Evolutionary conservation across 2,797 vertebrate genomes (phyloP), one percentile per base, ranked within the genome.

Genomic region (Tinamus major): DNA sequence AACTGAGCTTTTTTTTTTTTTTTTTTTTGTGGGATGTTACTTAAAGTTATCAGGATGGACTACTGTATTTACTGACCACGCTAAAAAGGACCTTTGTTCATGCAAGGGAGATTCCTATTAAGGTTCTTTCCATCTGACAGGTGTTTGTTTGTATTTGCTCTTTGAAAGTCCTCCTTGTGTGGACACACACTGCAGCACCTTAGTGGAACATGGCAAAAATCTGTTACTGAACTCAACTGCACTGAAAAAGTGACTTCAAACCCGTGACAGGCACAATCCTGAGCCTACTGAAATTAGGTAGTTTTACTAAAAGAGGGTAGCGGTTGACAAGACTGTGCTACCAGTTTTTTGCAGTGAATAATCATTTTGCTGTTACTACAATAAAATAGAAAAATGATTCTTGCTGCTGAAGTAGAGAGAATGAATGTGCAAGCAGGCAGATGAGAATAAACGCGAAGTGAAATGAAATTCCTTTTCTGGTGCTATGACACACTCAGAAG

Each of bases 401-500:
- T n/a, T 89, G 49, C 42, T 91, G 63, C 69, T 51, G n/a, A 80
- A 79, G 21, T 33, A 14, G 56, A 76, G 85, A 35, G 39, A 58
- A 16, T 70, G 58, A 88, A 84, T 64, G 53, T 89, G 33, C 63
- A 79, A 75, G 51, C 46, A 89, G 51, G 71, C 33, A 79, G 85
- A 76, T 86, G 53, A 91, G 37, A 6, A 76, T 81, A 90, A 86
- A 84, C 82, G 31, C 41, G 68, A 68, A 92, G 35, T 42, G 48
- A 93, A 92, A 74, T 70, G 1, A 79, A 72, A 68, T 79, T 79
- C 92, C 76, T 90, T 89, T 53, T 81, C 63, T 79, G 67, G 61
- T 79, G 27, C 74, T 77, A 1, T 88, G 87, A 64, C 41, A 37
- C 20, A 23, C 23, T 85, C 37, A 19, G 12, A 71, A 68, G 59